Percentiles rank a stretch among this genome's conserved stretches.
Evolutionary conservation across 2,797 vertebrate species (phyloP).

Genomic region (Prionace glauca): DNA sequence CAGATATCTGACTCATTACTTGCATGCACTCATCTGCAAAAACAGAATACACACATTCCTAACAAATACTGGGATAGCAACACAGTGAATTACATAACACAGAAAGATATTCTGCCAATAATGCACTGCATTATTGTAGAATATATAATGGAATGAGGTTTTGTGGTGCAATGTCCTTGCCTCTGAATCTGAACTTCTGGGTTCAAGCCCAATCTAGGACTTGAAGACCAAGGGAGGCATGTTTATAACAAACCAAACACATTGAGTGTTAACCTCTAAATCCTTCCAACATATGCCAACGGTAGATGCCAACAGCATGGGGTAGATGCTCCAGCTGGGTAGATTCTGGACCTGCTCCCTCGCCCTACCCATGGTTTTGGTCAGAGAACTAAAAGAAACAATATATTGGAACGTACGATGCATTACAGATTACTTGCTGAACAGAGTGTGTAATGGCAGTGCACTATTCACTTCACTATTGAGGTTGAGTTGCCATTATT

Average conservation of each 20-base stretch:
- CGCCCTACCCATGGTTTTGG: no score
- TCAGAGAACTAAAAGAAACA: neutral
- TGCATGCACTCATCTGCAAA: conserved; percentile 13
- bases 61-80: neutral
- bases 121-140: neutral
- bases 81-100: neutral
- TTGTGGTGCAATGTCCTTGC: no score
- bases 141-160: neutral
- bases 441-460: neutral
- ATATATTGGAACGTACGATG: neutral
- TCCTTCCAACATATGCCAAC: no score
- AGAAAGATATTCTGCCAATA: neutral
- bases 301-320: no score
- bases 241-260: no score
- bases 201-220: no score
- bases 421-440: neutral
- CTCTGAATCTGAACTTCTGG: no score
- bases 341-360: no score
- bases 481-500: neutral
- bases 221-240: no score
- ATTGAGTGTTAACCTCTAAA: no score
- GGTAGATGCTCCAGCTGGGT: no score
- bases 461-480: neutral
- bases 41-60: neutral
- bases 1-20: neutral